Base-by-base conservation (phyloP, 2,888 invertebrate genomes). In the Tipula vernalis region DNA sequence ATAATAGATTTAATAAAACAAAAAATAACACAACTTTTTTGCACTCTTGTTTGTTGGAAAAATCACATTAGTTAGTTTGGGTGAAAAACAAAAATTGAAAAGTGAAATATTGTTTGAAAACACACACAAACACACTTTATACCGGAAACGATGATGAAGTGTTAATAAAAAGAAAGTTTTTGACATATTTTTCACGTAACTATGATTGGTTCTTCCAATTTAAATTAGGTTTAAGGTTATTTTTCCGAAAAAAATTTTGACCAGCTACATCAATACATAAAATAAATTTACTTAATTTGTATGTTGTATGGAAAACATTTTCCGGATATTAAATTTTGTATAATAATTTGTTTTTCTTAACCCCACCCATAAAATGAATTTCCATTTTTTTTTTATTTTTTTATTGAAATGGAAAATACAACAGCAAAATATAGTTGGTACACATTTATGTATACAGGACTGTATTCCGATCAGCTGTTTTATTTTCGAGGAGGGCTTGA, bases 291-390 rank as follows among this genome's bases (percentile, higher is more conserved):
- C 4, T 47, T 47, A 57, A 57, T 57, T 28, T 28, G 28, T 28
- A 28, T 39, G 28, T 71, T 71, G 71, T 28, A 71, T 71, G 71
- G 71, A 71, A 71, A 71, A 71, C 28, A 71, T 71, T 71, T 71
- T 71, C 71, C 71, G 71, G 71, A 71, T 71, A 71, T 71, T 71
- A 71, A 71, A 71, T 71, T 71, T 71, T 71, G 71, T 71, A 71
- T 71, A 28, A 71, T 71, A 71, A 71, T 28, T 71, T 71, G 28
- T 71, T 71, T 71, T 28, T 12, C 28, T 71, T 71, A 28, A 28
- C 71, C 71, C 71, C 71, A 6, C 51, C 51, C 71, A 28, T 71
- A 28, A 71, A 71, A 71, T 71, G 71, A 71, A 71, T 71, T 71
- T 71, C 18, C 28, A 71, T 71, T 71, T 71, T 71, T 71, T 1